Evolutionary conservation across 2,113 vertebrate species (phyloP), one percentile per base, ranked within the genome.

Genomic region (Elanoides forficatus): DNA sequence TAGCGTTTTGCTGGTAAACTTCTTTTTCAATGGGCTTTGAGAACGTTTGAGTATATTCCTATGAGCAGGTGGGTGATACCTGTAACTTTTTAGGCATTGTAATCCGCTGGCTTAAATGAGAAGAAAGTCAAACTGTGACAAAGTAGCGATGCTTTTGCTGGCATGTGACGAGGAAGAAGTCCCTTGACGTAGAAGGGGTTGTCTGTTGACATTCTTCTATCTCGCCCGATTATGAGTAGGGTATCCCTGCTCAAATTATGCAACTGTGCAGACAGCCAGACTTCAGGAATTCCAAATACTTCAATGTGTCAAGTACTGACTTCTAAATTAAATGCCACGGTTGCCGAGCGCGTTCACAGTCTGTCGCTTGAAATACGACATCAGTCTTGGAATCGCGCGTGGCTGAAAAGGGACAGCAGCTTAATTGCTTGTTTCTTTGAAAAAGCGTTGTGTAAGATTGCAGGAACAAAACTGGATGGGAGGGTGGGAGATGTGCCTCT

Each of bases 281-380:
- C 95, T 97, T 95, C 60, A 91, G 95, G 91, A 96, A 95, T 95
- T 95, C 91, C 93, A 88, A 95, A 91, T 94, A 56, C 91, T 97
- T 94, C 81, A 75, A 75, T 5, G 81, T 93, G 93, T 97, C 93
- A 91, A 97, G 91, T 66, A 84, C 91, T 45, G 86, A 48, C 86
- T 97, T 60, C 81, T 38, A 66, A 94, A 95, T 76, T 9, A 90
- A 97, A 85, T 47, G 91, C 86, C 66, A 10, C 1, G 48, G 72
- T 86, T 78, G 92, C 82, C 15, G 94, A 79, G 86, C 29, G 40
- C 15, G 23, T 81, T 94, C 73, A 7, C 90, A 85, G 86, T 81
- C 95, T 95, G 95, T 90, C 88, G 15, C 90, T 88, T 60, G 81
- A 52, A 87, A 89, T 38, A 13, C 20, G 36, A 53, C 93, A 66